Base-by-base conservation (phyloP, 2,797 vertebrate genomes). In the Sebastes minor region DNA sequence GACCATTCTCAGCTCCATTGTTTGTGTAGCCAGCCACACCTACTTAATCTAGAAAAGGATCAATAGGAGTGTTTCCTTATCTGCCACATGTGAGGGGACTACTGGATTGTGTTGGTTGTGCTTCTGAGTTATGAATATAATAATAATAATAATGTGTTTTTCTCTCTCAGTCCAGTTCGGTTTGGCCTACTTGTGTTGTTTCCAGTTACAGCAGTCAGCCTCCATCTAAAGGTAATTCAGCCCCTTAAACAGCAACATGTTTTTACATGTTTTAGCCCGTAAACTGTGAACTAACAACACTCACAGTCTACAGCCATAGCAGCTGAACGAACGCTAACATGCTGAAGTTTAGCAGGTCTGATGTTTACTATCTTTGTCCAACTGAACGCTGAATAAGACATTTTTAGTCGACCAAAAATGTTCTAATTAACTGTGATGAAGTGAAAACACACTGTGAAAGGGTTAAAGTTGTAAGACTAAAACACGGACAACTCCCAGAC, bases 141-240 rank as follows among this genome's bases (percentile, higher is more conserved):
- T 5, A 0, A 2, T 35, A 35, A 35, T 35, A 35, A 6, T 5
- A 33, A 33, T 33, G 4, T 10, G 0, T 49, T 33, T 16, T 59
- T 22, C 13, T 56, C 4, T 63, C 49, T 14, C 78, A 86, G 85
- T 6, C 62, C 20, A 3, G 23, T 6, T 8, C 59, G 0, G 42
- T 74, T 7, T 84, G 75, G 80, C 63, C 63, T 0, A 5, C 49
- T 13, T 6, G 62, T 28, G 12, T 20, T 0, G 23, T 25, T 0
- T 84, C 75, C 76, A 11, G 65, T 4, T 82, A 16, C 82, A 87
- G 78, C 85, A 71, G 16, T 8, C 28, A 4, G 5, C 60, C 79
- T 42, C 49, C 70, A 1, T 27, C 70, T 6, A 74, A 35, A 80
- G 79, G 82, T 82, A 25, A 72, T 22, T 11, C 1, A 20, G 28